phyloP scores from a whole-genome alignment of 2,797 vertebrate genomes.

The Xenentodon cancila region DNA sequence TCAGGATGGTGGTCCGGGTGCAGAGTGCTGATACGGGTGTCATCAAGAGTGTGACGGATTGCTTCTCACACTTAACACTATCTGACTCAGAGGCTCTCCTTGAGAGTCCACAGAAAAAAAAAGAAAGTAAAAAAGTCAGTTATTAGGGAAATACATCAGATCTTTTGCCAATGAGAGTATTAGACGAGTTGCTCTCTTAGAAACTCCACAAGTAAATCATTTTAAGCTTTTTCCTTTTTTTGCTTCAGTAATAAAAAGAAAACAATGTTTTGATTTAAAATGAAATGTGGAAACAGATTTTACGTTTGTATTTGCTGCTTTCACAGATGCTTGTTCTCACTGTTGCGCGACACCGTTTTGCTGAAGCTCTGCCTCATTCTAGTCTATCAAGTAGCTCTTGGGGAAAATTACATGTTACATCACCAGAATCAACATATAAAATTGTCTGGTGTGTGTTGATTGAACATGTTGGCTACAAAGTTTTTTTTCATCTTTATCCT shows the following conservation, averaged over 20 bases:
- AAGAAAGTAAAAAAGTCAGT: not conserved
- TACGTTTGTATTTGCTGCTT: constrained; percentile 6
- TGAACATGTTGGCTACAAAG: constrained; percentile 8
- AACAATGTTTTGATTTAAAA: not conserved
- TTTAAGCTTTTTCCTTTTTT: not conserved
- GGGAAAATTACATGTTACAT: constrained; percentile 47
- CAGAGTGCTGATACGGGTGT: constrained; percentile 47
- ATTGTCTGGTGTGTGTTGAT: constrained; percentile 33
- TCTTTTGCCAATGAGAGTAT: constrained; percentile 3
- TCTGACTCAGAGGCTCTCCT: constrained; percentile 25
- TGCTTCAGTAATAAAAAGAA: not conserved
- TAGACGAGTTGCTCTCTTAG: not conserved
- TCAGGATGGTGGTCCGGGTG: constrained; percentile 54
- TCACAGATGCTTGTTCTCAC: constrained; percentile 2
- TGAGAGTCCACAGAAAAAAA: not conserved
- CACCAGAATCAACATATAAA: constrained; percentile 61
- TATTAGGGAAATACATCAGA: constrained; percentile 2
- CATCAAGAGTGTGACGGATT: constrained; percentile 34
- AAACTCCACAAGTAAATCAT: not conserved
- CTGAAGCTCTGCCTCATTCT: constrained; percentile 27
- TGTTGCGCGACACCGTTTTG: constrained; percentile 3
- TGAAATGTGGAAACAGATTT: not conserved
- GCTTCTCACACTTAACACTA: constrained; percentile 22
- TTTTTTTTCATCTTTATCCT: constrained; percentile 3
- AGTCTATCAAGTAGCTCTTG: constrained; percentile 19